Conservation (phyloP, 1,140 invertebrate species). For the Caenorhabditis inopinata region DNA sequence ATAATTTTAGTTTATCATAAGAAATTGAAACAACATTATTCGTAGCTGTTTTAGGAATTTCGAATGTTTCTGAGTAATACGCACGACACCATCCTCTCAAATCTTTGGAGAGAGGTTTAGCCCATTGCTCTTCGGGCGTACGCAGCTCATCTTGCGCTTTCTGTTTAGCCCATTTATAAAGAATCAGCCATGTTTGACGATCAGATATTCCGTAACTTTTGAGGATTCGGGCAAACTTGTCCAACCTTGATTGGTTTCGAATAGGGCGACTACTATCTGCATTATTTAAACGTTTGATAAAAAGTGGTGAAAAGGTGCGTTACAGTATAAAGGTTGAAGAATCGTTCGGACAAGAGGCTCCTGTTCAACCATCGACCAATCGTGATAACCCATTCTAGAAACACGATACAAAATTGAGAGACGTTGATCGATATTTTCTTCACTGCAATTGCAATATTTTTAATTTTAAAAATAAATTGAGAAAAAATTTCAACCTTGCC, state of each 20-base stretch:
- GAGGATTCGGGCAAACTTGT: not conserved
- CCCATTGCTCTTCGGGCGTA: not conserved
- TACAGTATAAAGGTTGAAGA: slow-evolving; percentile 2
- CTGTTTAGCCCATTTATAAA: not conserved
- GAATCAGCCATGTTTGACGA: not conserved
- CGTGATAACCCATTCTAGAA: not conserved
- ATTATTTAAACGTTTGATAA: not conserved
- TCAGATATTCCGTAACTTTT: slow-evolving; percentile 6
- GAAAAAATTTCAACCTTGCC: not conserved
- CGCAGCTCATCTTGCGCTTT: not conserved
- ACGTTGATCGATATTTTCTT: not conserved
- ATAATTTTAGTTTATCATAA: not conserved
- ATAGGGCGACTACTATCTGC: not conserved
- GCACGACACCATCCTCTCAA: slow-evolving; percentile 16
- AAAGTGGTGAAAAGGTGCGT: not conserved
- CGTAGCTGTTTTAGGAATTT: not conserved
- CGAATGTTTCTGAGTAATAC: slow-evolving; percentile 1
- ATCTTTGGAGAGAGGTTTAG: not conserved
- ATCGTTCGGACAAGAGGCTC: not conserved
- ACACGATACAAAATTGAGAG: not conserved
- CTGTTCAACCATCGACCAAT: not conserved
- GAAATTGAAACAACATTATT: not conserved
- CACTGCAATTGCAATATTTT: not conserved
- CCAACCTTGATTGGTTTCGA: not conserved
- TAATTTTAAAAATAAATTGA: no score